These are phyloP conservation scores for Intellagama lesueurii DNA, from an alignment of 2,797 vertebrate species.

Conservation along the genomic window DNA sequence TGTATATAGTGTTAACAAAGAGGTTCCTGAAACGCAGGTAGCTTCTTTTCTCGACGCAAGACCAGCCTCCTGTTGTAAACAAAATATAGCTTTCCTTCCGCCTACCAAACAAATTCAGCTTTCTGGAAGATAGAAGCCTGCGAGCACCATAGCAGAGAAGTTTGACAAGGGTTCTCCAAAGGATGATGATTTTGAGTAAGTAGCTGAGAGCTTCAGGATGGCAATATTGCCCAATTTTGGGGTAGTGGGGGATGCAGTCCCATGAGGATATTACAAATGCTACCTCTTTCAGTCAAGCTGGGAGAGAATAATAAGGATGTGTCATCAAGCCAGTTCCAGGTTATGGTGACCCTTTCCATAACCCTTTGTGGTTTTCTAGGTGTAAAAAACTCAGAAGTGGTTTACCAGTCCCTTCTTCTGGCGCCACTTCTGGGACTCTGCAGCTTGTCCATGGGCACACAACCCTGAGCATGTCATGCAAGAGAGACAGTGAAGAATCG, in stretches of 20 bases:
- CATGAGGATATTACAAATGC: no score
- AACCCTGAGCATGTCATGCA: no score
- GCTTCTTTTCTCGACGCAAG: background rate
- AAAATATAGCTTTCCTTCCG: constrained; percentile 43
- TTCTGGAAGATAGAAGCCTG: constrained; percentile 45
- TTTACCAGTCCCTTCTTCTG: background rate
- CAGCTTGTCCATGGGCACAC: no score
- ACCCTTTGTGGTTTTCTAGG: no score
- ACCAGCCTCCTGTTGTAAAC: constrained; percentile 21
- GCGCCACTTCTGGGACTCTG: no score
- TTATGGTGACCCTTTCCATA: no score
- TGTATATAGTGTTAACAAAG: constrained; percentile 68
- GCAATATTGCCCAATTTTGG: background rate
- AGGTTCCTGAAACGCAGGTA: constrained; percentile 51
- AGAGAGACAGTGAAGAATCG: no score
- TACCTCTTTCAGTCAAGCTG: no score
- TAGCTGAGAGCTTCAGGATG: background rate
- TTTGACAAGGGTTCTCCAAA: background rate
- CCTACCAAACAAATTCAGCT: constrained; percentile 43
- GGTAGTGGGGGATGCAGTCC: no score
- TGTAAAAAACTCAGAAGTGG: no score
- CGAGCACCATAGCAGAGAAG: constrained; percentile 42
- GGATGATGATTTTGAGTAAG: background rate
- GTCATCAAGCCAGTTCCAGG: no score
- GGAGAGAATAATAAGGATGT: no score